Evolutionary conservation across 2,888 invertebrate genomes (phyloP).

Genomic region (Sabatieria punctata): DNA sequence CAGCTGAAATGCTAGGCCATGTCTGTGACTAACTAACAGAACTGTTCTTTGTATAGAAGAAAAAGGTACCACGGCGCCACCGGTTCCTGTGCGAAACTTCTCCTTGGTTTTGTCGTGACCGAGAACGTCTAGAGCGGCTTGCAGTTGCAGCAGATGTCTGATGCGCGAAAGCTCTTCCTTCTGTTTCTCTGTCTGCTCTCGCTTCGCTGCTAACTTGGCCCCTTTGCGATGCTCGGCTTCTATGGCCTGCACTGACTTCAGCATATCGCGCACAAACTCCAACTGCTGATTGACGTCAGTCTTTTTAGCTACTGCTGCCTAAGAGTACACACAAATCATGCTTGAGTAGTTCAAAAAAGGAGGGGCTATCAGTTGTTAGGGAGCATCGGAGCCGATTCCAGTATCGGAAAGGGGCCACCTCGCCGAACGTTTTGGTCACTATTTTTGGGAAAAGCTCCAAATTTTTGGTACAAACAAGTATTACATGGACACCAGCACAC

Average conservation of each 20-base stretch:
- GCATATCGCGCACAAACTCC: background rate
- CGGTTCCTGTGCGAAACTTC: background rate
- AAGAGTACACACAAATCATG: background rate
- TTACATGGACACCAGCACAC: too few relatives aligned
- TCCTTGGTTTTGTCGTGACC: background rate
- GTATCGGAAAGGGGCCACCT: too few relatives aligned
- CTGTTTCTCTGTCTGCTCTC: background rate
- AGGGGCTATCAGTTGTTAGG: too few relatives aligned
- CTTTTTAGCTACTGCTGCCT: background rate
- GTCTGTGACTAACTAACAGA: too few relatives aligned
- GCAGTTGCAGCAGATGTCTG: background rate
- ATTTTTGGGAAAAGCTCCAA: too few relatives aligned
- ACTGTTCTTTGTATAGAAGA: too few relatives aligned
- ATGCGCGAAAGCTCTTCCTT: background rate
- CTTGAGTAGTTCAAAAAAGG: too few relatives aligned
- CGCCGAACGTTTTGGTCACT: too few relatives aligned
- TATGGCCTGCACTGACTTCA: background rate
- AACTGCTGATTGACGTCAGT: background rate
- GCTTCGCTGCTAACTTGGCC: background rate
- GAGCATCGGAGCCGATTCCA: too few relatives aligned
- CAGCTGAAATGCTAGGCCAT: too few relatives aligned
- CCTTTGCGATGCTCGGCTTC: background rate
- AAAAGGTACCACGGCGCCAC: background rate
- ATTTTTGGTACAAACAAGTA: too few relatives aligned
- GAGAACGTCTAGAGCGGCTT: background rate